Conservation (phyloP, 2,888 invertebrate species). For the Arrhopalites spinosus region DNA sequence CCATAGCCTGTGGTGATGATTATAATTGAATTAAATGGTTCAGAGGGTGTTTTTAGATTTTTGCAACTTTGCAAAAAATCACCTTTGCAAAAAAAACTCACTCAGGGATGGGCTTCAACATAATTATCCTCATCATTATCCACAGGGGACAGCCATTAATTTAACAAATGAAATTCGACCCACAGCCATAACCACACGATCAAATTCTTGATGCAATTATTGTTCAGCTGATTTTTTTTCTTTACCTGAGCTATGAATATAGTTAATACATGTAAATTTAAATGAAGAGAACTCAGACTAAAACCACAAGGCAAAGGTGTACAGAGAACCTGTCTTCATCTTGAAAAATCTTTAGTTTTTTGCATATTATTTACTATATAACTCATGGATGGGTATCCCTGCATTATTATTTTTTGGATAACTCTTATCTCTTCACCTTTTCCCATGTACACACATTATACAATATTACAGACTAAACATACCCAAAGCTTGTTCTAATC, state of each 20-base stretch:
- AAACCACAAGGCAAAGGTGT: too few species aligned
- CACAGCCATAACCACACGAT: background rate
- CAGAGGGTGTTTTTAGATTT: too few species aligned
- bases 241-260: too few species aligned
- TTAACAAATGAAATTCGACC: conserved; percentile 1
- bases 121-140: conserved; percentile 4
- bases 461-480: background rate
- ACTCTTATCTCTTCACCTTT: background rate
- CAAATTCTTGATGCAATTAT: background rate
- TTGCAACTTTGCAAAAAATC: too few species aligned
- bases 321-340: too few species aligned
- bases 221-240: background rate
- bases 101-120: too few species aligned
- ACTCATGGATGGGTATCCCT: background rate
- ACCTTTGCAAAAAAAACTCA: too few species aligned
- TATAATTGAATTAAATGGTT: too few species aligned
- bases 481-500: background rate
- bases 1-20: too few species aligned
- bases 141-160: conserved; percentile 5
- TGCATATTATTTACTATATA: background rate
- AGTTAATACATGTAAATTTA: too few species aligned
- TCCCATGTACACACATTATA: background rate
- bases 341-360: too few species aligned
- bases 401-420: background rate
- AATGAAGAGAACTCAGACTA: too few species aligned